phyloP scores from a whole-genome alignment of 2,113 vertebrate genomes.

The Paracanthobrama guichenoti region DNA sequence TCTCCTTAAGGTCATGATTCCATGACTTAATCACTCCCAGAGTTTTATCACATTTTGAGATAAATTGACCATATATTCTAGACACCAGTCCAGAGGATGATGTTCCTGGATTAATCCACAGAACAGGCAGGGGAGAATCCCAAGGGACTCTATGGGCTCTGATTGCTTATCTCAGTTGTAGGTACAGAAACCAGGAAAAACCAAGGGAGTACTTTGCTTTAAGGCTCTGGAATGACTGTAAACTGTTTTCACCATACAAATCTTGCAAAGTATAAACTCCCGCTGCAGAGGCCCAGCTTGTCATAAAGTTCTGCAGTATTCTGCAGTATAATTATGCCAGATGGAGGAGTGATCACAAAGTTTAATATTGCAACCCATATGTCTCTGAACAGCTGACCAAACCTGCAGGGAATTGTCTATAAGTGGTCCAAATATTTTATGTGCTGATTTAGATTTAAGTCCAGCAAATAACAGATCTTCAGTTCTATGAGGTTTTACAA shows the following conservation, averaged over 20 bases:
- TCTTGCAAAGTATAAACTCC: too few relatives aligned
- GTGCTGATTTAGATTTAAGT: background rate
- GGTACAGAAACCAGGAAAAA: background rate
- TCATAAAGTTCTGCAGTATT: too few relatives aligned
- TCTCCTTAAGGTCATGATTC: background rate
- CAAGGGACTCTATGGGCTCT: too few relatives aligned
- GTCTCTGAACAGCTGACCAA: background rate
- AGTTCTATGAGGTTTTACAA: too few relatives aligned
- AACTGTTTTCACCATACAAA: too few relatives aligned
- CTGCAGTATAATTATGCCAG: too few relatives aligned
- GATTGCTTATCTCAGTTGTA: background rate
- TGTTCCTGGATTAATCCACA: background rate
- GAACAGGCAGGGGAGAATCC: too few relatives aligned
- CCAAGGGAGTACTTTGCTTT: too few relatives aligned
- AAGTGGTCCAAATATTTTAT: background rate
- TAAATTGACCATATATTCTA: background rate
- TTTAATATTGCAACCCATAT: background rate
- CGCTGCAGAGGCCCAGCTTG: too few relatives aligned
- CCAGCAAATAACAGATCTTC: background rate
- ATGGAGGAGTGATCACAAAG: too few relatives aligned
- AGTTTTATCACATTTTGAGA: background rate
- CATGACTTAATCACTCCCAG: background rate
- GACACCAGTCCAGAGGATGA: background rate
- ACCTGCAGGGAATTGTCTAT: background rate
- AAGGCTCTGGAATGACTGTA: too few relatives aligned